Evolutionary conservation across 2,797 vertebrate genomes (phyloP), one percentile per base, ranked within the genome.

Genomic region (Heterohyrax brucei): DNA sequence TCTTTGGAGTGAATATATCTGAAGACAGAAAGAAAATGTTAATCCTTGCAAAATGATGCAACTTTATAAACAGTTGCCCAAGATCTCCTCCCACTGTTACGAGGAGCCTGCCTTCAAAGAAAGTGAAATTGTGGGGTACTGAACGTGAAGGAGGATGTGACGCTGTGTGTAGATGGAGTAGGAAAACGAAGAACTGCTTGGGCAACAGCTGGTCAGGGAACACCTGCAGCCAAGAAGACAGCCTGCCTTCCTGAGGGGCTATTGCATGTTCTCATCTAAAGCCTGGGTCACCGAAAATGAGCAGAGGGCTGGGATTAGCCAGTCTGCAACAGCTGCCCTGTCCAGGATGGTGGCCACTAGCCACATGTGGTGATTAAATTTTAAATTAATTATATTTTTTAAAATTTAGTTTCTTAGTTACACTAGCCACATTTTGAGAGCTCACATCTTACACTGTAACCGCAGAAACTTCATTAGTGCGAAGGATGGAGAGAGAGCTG

Each of bases 1-100:
- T 99, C 99, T 99, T 99, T 99, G 98, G 99, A 99, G 97, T 99
- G 99, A 97, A 99, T 99, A 97, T 99, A 99, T 99, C 99, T 99
- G 98, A 33, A 62, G 85, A 53, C 59, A 95, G 77, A 97, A 94
- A 94, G 28, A 92, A 73, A 56, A 66, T 78, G 46, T 95, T 86
- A 92, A 62, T 50, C 86, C 56, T 68, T 50, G 92, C 66, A 79
- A 95, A 82, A n/a, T 3, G 59, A 70, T 12, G 59, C 75, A 61
- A 28, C 22, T 56, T 44, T 46, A 73, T 19, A 16, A 56, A 78
- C 48, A 53, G 33, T 26, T 95, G 48, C 3, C 82, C 68, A 16
- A 70, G 72, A 48, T 62, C 30, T 59, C 66, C 86, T 72, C 70
- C 87, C 75, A 79, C 14, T 5, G 19, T 13, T 26, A 3, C 7